A percentile compares a stretch with the other conserved stretches of the same genome.
phyloP scores from a whole-genome alignment of 2,113 vertebrate species.

The Rhynchomys soricoides region DNA sequence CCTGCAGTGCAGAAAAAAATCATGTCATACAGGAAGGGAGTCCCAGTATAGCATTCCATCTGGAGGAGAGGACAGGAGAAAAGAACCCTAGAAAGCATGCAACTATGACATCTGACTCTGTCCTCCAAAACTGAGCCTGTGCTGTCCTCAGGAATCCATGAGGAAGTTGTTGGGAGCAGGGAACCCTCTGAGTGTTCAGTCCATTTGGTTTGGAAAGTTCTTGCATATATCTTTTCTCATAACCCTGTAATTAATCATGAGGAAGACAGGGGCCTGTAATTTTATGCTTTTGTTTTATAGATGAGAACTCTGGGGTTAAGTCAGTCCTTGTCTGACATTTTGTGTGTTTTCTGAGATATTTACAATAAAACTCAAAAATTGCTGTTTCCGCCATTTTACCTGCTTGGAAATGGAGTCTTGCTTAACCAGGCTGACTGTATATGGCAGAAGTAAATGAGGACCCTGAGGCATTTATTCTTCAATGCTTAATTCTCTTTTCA shows the following conservation, averaged over 20 bases:
- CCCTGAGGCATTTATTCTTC: background rate
- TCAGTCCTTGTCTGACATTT: background rate
- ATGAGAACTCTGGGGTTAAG: background rate
- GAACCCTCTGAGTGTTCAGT: background rate
- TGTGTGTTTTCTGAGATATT: background rate
- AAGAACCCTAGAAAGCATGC: background rate
- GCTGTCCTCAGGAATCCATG: background rate
- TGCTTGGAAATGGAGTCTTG: background rate
- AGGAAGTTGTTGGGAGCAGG: background rate
- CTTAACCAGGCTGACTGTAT: background rate
- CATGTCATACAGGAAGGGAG: slow-evolving; percentile 85
- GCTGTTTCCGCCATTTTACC: background rate
- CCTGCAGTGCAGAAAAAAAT: slow-evolving; percentile 87
- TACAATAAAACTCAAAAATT: background rate
- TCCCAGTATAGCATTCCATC: slow-evolving; percentile 88
- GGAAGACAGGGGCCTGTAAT: background rate
- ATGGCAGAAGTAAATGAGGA: background rate
- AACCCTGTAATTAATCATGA: background rate
- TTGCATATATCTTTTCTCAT: background rate
- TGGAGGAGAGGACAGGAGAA: slow-evolving; percentile 39
- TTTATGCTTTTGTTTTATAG: slow-evolving; percentile 13
- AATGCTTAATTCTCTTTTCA: background rate
- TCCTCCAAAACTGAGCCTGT: background rate
- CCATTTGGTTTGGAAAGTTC: background rate
- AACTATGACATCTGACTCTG: background rate